phyloP scores from a whole-genome alignment of 2,113 vertebrate species.

The Cryptotis parvus region DNA sequence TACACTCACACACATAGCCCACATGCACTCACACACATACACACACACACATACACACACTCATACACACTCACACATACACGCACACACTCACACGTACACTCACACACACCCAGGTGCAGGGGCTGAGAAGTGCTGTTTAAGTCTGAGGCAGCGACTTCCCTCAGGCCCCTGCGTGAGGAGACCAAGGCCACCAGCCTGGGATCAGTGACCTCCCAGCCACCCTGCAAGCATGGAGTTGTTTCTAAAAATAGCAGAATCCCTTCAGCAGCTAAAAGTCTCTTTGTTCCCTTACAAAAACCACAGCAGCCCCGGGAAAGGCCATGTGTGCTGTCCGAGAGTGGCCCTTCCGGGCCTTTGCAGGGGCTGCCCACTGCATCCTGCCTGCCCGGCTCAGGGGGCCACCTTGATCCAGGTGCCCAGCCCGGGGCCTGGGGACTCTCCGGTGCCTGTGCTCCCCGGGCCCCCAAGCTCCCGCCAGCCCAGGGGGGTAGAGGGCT shows the following conservation, averaged over 20 bases:
- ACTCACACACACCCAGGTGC: no score
- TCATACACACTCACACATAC: no score
- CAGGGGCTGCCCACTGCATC: no score
- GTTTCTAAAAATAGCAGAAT: constrained; percentile 74
- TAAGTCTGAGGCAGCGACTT: not conserved
- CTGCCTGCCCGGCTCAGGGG: not conserved
- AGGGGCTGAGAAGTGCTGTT: not conserved
- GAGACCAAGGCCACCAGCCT: not conserved
- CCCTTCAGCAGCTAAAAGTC: constrained; percentile 66
- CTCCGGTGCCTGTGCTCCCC: no score
- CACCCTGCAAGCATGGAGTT: constrained; percentile 2
- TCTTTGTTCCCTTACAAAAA: constrained; percentile 68
- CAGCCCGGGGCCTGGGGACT: no score
- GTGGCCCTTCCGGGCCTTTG: no score
- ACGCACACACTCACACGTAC: no score
- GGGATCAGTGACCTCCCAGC: not conserved
- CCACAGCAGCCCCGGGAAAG: constrained; percentile 60
- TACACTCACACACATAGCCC: no score
- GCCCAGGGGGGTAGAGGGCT: not conserved
- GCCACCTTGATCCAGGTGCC: no score
- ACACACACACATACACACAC: no score
- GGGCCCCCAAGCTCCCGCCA: no score
- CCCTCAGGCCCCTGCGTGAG: not conserved
- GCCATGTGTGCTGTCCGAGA: not conserved
- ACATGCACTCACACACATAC: no score